These are phyloP conservation scores for Goniozus legneri DNA, from an alignment of 1,140 invertebrate species.

Conservation along the genomic window DNA sequence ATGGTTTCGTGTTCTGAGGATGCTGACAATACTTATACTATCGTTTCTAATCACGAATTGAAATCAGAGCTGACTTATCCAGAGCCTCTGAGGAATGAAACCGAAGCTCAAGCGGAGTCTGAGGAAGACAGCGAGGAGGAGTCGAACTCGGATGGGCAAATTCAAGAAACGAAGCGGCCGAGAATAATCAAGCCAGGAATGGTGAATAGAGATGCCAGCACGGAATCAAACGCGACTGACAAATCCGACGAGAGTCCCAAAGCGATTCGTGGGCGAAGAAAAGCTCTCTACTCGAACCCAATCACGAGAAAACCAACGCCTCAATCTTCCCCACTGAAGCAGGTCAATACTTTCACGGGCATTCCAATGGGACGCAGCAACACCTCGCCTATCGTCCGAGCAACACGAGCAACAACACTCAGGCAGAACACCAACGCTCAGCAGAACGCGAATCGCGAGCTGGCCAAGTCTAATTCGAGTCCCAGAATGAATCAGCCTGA, in stretches of 20 bases:
- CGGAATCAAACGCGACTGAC: constrained; percentile 36
- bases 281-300: constrained; percentile 61
- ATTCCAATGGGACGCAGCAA: constrained; percentile 47
- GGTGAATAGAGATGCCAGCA: constrained; percentile 35
- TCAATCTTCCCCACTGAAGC: constrained; percentile 42
- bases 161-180: constrained; percentile 59
- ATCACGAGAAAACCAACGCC: constrained; percentile 39
- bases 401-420: constrained; percentile 42
- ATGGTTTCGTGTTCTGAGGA: constrained; percentile 12
- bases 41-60: background rate
- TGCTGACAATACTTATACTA: background rate
- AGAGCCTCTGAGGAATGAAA: background rate
- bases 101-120: constrained; percentile 19
- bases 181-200: constrained; percentile 44
- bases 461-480: constrained; percentile 25
- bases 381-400: constrained; percentile 43
- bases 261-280: constrained; percentile 72
- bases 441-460: constrained; percentile 6
- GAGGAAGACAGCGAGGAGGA: constrained; percentile 33
- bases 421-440: constrained; percentile 39
- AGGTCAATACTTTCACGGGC: constrained; percentile 25
- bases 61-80: background rate
- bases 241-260: constrained; percentile 57
- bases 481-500: constrained; percentile 19
- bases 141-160: constrained; percentile 40